phyloP scores from a whole-genome alignment of 2,888 invertebrate genomes.

The Pheosia gnoma region DNA sequence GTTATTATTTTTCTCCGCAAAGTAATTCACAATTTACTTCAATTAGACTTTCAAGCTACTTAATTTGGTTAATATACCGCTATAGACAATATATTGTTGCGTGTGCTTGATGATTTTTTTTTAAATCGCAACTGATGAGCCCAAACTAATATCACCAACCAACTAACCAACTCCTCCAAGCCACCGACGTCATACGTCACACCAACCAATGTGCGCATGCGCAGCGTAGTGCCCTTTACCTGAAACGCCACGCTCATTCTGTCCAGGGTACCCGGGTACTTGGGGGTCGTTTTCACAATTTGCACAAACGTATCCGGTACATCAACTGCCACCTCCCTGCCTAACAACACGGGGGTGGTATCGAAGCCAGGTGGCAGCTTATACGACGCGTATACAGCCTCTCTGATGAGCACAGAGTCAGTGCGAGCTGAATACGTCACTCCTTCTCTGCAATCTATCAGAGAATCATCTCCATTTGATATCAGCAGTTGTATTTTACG shows the following conservation, averaged over 20 bases:
- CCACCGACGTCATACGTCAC: slow-evolving; percentile 1
- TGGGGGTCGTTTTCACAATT: slow-evolving; percentile 89
- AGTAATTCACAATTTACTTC: too few species aligned
- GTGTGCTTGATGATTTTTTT: too few species aligned
- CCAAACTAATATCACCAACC: neutral
- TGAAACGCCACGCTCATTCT: slow-evolving; percentile 78
- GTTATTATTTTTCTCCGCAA: too few species aligned
- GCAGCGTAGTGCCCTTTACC: slow-evolving; percentile 72
- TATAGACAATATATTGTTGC: too few species aligned
- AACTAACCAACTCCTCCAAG: slow-evolving; percentile 7
- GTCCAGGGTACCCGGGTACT: slow-evolving; percentile 85
- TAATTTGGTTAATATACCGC: too few species aligned
- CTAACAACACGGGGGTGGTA: slow-evolving; percentile 77
- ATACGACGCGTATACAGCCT: slow-evolving; percentile 78
- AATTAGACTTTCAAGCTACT: too few species aligned
- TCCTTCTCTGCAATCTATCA: slow-evolving; percentile 75
- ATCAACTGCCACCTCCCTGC: slow-evolving; percentile 91
- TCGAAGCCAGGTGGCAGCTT: slow-evolving; percentile 77
- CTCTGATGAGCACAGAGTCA: slow-evolving; percentile 78
- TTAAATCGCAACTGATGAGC: neutral
- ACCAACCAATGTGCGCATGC: slow-evolving; percentile 39
- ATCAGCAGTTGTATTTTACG: slow-evolving; percentile 77
- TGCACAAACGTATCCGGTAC: slow-evolving; percentile 95
- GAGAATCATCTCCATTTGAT: slow-evolving; percentile 76
- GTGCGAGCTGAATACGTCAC: slow-evolving; percentile 78